These are phyloP conservation scores for Enteromius thamalakanensis DNA, from an alignment of 2,797 vertebrate genomes.

Conservation along the genomic window DNA sequence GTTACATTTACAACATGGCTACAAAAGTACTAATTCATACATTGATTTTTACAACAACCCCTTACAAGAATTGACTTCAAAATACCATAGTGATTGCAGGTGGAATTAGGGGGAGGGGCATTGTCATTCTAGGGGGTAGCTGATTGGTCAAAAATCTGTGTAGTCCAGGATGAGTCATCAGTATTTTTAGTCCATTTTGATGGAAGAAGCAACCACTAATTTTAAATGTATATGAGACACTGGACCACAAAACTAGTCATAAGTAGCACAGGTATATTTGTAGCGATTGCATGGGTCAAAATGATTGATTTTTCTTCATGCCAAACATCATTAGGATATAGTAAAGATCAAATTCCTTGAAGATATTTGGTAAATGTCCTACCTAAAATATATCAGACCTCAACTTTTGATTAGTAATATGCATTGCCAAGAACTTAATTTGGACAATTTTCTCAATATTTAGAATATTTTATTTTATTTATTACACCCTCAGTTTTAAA, in stretches of 20 bases:
- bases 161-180: not conserved
- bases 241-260: not conserved
- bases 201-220: not conserved
- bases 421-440: not conserved
- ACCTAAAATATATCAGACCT: not conserved
- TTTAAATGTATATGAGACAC: not conserved
- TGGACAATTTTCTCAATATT: not conserved
- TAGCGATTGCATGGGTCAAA: not conserved
- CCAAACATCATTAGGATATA: not conserved
- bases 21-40: not conserved
- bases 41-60: not conserved
- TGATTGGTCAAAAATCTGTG: slow-evolving; percentile 2
- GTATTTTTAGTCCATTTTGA: not conserved
- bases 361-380: not conserved
- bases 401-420: not conserved
- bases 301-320: not conserved
- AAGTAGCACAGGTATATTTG: not conserved
- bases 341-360: not conserved
- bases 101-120: not conserved
- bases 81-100: not conserved
- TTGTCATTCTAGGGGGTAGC: not conserved
- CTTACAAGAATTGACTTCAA: not conserved
- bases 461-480: not conserved
- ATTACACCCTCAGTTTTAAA: not conserved
- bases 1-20: not conserved